Evolutionary conservation across 2,113 vertebrate species (phyloP).

Genomic region (Cheilinus undulatus): DNA sequence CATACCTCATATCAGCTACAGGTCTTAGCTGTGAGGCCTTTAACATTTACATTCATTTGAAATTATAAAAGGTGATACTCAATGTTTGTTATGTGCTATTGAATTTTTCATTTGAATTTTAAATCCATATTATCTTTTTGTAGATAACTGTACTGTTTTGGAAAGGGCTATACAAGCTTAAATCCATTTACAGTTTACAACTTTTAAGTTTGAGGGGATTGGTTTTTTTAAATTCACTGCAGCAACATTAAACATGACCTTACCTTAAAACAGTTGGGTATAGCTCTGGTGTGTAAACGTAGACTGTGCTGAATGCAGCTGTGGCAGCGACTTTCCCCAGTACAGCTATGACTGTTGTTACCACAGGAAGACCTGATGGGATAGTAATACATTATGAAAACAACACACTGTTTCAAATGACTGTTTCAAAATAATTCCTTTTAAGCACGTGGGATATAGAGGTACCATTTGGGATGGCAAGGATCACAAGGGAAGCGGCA

Average conservation of each 20-base stretch:
- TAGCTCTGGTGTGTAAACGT: slow-evolving; percentile 87
- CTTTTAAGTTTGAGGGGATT: too few species aligned
- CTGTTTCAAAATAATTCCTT: neutral
- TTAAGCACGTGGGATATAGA: neutral
- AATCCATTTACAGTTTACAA: too few species aligned
- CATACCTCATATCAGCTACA: too few species aligned
- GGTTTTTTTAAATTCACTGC: too few species aligned
- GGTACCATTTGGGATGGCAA: slow-evolving; percentile 86
- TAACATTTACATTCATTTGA: too few species aligned
- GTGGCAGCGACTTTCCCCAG: slow-evolving; percentile 64
- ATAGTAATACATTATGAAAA: neutral
- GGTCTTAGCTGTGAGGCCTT: too few species aligned
- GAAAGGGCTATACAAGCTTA: too few species aligned
- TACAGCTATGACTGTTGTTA: slow-evolving; percentile 52
- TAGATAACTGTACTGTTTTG: too few species aligned
- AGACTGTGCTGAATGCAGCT: slow-evolving; percentile 49
- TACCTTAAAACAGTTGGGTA: slow-evolving; percentile 78
- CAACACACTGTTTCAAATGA: neutral
- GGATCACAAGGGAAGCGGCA: slow-evolving; percentile 81
- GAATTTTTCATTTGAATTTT: too few species aligned
- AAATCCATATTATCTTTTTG: too few species aligned
- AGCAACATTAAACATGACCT: neutral
- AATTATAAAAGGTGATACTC: too few species aligned
- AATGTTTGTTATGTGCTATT: too few species aligned
- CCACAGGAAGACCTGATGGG: slow-evolving; percentile 53